A percentile compares a stretch with the other conserved stretches of the same genome.
These are phyloP conservation scores for Salminus brasiliensis DNA, from an alignment of 2,113 vertebrate genomes.

Conservation along the genomic window DNA sequence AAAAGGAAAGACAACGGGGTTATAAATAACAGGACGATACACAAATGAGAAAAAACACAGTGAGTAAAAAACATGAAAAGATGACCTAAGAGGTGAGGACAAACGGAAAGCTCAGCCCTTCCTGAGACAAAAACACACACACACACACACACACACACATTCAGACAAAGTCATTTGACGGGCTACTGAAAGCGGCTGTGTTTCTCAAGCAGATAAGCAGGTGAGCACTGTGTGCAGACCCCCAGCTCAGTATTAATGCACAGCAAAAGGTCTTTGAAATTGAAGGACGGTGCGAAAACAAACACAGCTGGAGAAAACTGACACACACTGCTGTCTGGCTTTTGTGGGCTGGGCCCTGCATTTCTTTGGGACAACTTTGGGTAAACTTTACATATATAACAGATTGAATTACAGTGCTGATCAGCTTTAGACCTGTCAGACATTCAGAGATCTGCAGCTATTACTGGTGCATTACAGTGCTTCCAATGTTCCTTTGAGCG, in stretches of 20 bases:
- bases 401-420: not conserved
- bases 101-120: constrained; percentile 28
- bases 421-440: not conserved
- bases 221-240: not conserved
- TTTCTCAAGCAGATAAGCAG: not conserved
- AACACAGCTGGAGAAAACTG: not conserved
- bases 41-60: not conserved
- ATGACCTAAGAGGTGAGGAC: constrained; percentile 38
- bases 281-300: not conserved
- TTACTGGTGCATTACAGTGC: too few relatives aligned
- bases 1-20: not conserved
- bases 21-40: constrained; percentile 9
- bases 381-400: not conserved
- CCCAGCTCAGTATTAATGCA: not conserved
- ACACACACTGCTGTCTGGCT: not conserved
- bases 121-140: constrained; percentile 15
- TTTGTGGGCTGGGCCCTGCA: not conserved
- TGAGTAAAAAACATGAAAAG: constrained; percentile 21
- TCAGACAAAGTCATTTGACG: too few relatives aligned
- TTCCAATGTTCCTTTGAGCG: too few relatives aligned
- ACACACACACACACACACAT: constrained; percentile 2
- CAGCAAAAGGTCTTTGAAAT: not conserved
- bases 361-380: not conserved
- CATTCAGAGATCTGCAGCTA: not conserved
- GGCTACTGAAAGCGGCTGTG: not conserved